Percentiles rank a stretch among this genome's conserved stretches.
Conservation (phyloP, 2,113 vertebrate genomes). For the Forbesichthys papilliferus region DNA sequence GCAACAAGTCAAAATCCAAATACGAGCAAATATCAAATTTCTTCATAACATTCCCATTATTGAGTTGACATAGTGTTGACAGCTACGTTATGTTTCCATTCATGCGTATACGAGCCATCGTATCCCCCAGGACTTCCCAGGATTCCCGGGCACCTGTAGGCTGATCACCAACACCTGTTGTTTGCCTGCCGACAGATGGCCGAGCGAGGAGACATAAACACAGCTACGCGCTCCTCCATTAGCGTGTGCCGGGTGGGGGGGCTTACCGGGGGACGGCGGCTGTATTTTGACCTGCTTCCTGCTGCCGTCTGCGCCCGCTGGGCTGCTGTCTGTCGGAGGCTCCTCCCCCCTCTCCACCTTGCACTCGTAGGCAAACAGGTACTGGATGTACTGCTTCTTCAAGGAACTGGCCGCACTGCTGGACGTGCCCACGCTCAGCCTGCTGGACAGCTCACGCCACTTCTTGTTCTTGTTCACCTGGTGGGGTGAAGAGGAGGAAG, state of each 20-base stretch:
- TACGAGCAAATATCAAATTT: background rate
- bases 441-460: constrained; percentile 91
- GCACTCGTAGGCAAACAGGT: constrained; percentile 96
- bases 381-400: constrained; percentile 98
- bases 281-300: constrained; percentile 96
- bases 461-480: constrained; percentile 99
- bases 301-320: constrained; percentile 78
- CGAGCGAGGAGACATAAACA: background rate
- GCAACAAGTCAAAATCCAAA: too few relatives aligned
- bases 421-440: constrained; percentile 88
- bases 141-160: constrained; percentile 35
- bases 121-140: constrained; percentile 11
- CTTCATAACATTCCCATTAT: constrained; percentile 5
- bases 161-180: constrained; percentile 47
- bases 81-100: background rate
- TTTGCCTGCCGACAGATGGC: constrained; percentile 41
- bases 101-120: constrained; percentile 27
- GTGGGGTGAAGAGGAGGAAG: constrained; percentile 27
- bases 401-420: constrained; percentile 93
- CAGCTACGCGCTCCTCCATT: background rate
- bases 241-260: constrained; percentile 6
- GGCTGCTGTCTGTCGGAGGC: constrained; percentile 88
- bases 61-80: background rate
- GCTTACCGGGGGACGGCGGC: constrained; percentile 93
- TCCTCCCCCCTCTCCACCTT: constrained; percentile 95